Evolutionary conservation across 2,888 invertebrate genomes (phyloP).

Genomic region (Cremastinae sp.): DNA sequence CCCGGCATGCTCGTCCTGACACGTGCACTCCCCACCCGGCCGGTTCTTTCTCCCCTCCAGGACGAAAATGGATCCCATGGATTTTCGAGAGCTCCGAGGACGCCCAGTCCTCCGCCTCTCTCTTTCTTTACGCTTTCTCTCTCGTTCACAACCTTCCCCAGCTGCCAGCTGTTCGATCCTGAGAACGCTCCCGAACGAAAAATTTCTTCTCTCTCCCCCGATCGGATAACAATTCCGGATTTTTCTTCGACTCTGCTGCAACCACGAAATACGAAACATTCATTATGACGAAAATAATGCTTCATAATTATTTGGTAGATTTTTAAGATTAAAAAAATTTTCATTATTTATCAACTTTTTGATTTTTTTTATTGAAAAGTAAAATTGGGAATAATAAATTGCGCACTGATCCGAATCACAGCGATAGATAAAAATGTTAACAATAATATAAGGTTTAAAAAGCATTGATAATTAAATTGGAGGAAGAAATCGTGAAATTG

Average conservation of each 20-base stretch:
- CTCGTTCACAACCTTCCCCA: slow-evolving; percentile 42
- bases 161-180: slow-evolving; percentile 51
- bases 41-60: slow-evolving; percentile 3
- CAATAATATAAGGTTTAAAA: slow-evolving; percentile 9
- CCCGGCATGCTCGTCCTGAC: slow-evolving; percentile 40
- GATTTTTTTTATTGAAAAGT: background rate
- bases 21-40: slow-evolving; percentile 36
- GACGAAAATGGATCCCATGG: slow-evolving; percentile 50
- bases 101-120: slow-evolving; percentile 35
- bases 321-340: too few species aligned
- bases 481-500: background rate
- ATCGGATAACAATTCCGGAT: slow-evolving; percentile 10
- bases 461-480: background rate
- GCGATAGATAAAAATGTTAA: slow-evolving; percentile 14
- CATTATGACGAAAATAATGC: too few species aligned
- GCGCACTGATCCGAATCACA: slow-evolving; percentile 44
- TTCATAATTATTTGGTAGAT: too few species aligned
- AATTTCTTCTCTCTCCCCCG: slow-evolving; percentile 28
- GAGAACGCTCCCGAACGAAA: slow-evolving; percentile 32
- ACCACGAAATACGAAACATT: too few species aligned
- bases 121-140: slow-evolving; percentile 36
- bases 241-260: slow-evolving; percentile 5
- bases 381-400: background rate
- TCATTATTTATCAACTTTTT: too few species aligned
- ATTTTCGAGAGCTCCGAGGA: slow-evolving; percentile 54